Evolutionary conservation across 2,888 invertebrate species (phyloP).

Genomic region (Epicampocera succincta): DNA sequence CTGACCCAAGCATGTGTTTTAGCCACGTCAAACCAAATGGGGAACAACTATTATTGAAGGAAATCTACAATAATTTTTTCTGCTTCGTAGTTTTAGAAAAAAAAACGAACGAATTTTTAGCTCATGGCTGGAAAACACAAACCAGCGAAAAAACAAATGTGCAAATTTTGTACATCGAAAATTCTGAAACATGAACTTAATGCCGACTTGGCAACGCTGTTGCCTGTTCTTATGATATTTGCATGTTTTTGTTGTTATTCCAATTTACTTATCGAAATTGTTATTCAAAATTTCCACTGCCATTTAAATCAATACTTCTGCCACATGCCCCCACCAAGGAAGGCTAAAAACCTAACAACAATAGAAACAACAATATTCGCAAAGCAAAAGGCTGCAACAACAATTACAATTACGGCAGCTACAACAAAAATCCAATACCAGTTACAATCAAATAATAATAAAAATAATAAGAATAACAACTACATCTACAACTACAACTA

Average conservation of each 20-base stretch:
- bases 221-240: background rate
- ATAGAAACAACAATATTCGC: constrained; percentile 9
- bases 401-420: constrained; percentile 24
- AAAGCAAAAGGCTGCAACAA: background rate
- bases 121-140: too few relatives aligned
- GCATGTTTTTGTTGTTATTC: constrained; percentile 6
- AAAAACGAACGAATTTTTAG: too few relatives aligned
- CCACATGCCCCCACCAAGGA: constrained; percentile 50
- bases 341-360: background rate
- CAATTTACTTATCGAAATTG: constrained; percentile 24
- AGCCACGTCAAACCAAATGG: too few relatives aligned
- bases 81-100: too few relatives aligned
- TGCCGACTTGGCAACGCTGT: background rate
- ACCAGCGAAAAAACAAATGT: too few relatives aligned
- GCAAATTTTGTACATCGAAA: too few relatives aligned
- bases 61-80: too few relatives aligned
- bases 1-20: too few relatives aligned
- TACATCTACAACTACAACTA: background rate
- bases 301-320: constrained; percentile 63
- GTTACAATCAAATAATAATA: constrained; percentile 56
- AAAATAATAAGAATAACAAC: constrained; percentile 11
- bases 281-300: constrained; percentile 38
- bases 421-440: constrained; percentile 54
- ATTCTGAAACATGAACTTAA: too few relatives aligned
- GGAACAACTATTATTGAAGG: too few relatives aligned